Percentiles rank a stretch among this genome's conserved stretches.
Evolutionary conservation across 2,888 invertebrate species (phyloP).

Genomic region (Operophtera brumata): DNA sequence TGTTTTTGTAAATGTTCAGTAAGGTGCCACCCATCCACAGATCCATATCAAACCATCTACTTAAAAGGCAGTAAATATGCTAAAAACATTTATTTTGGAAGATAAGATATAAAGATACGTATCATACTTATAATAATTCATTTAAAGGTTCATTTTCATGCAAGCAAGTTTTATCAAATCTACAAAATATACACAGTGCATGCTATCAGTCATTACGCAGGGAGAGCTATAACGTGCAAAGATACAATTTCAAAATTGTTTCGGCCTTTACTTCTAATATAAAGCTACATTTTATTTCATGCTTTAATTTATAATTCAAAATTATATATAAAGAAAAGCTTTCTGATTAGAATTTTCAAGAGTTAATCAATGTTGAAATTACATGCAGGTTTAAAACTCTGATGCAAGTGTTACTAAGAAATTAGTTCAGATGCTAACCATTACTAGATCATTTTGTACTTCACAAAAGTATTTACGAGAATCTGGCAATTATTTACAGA

Average conservation of each 20-base stretch:
- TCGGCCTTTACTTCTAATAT: constrained; percentile 44
- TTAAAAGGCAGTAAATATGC: constrained; percentile 58
- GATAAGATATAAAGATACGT: constrained; percentile 61
- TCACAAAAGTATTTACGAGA: not conserved
- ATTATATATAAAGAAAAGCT: constrained; percentile 1
- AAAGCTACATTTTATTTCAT: constrained; percentile 51
- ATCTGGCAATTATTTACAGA: not conserved
- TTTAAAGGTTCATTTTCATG: constrained; percentile 66
- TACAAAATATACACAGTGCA: constrained; percentile 69
- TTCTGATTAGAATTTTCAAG: constrained; percentile 19
- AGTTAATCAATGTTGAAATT: constrained; percentile 11
- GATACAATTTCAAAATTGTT: constrained; percentile 45
- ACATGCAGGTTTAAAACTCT: constrained; percentile 24
- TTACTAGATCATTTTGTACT: not conserved
- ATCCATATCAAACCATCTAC: constrained; percentile 53
- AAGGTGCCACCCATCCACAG: constrained; percentile 52
- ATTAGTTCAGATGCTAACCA: not conserved
- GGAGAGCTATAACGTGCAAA: constrained; percentile 52
- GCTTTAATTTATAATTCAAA: constrained; percentile 38
- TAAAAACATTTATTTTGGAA: constrained; percentile 80
- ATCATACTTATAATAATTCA: constrained; percentile 47
- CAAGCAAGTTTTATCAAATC: constrained; percentile 59
- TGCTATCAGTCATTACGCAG: constrained; percentile 54
- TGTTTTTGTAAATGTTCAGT: constrained; percentile 38
- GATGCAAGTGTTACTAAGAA: too few species aligned